These are phyloP conservation scores for Nymphalis c-album DNA, from an alignment of 2,888 invertebrate genomes.

Conservation along the genomic window DNA sequence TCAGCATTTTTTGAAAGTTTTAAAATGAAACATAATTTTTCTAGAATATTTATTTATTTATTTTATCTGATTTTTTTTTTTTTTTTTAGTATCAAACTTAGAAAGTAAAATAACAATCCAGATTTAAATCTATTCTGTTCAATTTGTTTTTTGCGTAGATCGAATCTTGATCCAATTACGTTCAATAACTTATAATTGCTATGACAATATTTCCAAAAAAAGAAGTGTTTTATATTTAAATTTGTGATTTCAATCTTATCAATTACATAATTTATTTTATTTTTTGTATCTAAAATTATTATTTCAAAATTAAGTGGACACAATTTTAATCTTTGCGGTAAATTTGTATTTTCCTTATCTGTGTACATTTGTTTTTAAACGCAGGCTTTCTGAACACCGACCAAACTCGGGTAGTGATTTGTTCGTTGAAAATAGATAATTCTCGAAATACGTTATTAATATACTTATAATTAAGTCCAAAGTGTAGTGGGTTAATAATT, in stretches of 20 bases:
- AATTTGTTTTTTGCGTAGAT: not conserved
- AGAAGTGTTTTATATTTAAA: too few species aligned
- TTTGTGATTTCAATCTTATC: too few species aligned
- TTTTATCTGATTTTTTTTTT: too few species aligned
- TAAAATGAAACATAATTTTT: not conserved
- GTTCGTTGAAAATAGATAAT: conserved; percentile 24
- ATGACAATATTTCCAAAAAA: too few species aligned
- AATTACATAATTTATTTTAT: too few species aligned
- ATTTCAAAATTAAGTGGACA: too few species aligned
- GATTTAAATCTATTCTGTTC: too few species aligned
- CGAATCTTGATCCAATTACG: not conserved
- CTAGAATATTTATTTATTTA: too few species aligned
- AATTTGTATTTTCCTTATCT: not conserved
- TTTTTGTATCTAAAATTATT: too few species aligned
- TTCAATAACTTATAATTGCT: too few species aligned
- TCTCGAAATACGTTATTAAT: conserved; percentile 28
- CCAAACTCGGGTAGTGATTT: conserved; percentile 4
- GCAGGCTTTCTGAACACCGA: conserved; percentile 16
- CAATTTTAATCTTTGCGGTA: not conserved
- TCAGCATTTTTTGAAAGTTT: not conserved
- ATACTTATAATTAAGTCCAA: not conserved
- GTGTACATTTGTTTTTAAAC: conserved; percentile 12
- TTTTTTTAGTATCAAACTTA: too few species aligned
- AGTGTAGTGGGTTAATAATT: conserved; percentile 3
- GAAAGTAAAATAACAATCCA: too few species aligned